Conservation (phyloP, 2,797 vertebrate species). For the Oreortyx pictus region DNA sequence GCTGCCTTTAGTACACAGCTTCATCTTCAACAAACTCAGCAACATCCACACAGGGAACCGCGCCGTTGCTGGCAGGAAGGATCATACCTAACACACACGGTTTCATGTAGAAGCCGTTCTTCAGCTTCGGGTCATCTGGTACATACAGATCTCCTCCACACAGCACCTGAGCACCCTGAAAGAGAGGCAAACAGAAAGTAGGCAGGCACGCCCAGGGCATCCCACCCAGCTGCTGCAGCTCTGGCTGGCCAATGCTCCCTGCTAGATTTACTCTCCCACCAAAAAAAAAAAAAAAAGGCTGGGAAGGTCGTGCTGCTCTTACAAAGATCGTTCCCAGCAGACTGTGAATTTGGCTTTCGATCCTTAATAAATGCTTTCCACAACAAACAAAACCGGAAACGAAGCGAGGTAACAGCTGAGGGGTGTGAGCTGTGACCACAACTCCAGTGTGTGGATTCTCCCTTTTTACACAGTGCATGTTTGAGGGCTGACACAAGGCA, state of each 20-base stretch:
- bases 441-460: not conserved
- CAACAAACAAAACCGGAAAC: not conserved
- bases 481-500: not conserved
- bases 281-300: too few relatives aligned
- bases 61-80: not conserved
- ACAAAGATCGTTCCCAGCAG: not conserved
- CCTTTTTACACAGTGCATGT: not conserved
- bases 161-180: conserved; percentile 90
- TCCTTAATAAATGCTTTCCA: not conserved
- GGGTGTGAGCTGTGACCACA: fast-evolving
- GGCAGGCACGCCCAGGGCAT: not conserved
- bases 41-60: fast-evolving
- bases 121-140: conserved; percentile 89
- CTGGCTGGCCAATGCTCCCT: not conserved
- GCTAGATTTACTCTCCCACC: not conserved
- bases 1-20: not conserved
- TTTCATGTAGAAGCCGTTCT: conserved; percentile 90
- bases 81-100: conserved; percentile 91
- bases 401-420: not conserved
- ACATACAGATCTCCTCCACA: conserved; percentile 88
- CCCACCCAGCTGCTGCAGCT: not conserved
- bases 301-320: not conserved
- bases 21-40: not conserved
- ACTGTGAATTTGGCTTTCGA: not conserved
- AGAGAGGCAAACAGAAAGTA: conserved; percentile 2